These are phyloP conservation scores for Sturmia bella DNA, from an alignment of 2,888 invertebrate species.

Conservation along the genomic window DNA sequence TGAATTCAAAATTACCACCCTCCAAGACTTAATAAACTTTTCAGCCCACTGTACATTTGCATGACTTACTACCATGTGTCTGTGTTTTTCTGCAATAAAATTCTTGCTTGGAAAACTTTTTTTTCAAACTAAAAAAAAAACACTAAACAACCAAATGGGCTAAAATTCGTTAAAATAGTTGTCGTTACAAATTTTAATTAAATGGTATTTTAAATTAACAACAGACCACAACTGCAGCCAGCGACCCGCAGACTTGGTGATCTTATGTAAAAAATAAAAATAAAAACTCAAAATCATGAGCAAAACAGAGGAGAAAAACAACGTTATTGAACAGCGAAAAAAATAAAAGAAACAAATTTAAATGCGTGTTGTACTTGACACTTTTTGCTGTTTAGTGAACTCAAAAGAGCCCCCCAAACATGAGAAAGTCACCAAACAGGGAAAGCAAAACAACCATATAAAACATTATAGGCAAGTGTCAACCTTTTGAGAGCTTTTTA, in stretches of 20 bases:
- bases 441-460: background rate
- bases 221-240: conserved; percentile 6
- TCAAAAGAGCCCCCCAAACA: conserved; percentile 4
- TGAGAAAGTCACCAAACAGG: background rate
- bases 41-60: background rate
- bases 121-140: background rate
- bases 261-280: conserved; percentile 35
- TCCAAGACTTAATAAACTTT: too few relatives aligned
- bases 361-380: conserved; percentile 67
- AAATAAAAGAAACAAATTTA: background rate
- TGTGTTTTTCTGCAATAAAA: background rate
- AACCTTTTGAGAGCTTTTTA: conserved; percentile 26
- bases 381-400: conserved; percentile 32
- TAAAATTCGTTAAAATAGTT: conserved; percentile 71
- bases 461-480: conserved; percentile 30
- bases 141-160: conserved; percentile 45
- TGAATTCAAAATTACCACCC: too few relatives aligned
- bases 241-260: background rate
- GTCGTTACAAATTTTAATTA: conserved; percentile 70
- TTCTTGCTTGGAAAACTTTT: background rate
- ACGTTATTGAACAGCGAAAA: conserved; percentile 21
- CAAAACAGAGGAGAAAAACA: conserved; percentile 19
- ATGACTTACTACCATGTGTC: background rate
- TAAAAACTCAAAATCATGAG: background rate
- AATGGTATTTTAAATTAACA: conserved; percentile 61